Conservation (phyloP, 2,888 invertebrate genomes). For the Aleiodes testaceus region DNA sequence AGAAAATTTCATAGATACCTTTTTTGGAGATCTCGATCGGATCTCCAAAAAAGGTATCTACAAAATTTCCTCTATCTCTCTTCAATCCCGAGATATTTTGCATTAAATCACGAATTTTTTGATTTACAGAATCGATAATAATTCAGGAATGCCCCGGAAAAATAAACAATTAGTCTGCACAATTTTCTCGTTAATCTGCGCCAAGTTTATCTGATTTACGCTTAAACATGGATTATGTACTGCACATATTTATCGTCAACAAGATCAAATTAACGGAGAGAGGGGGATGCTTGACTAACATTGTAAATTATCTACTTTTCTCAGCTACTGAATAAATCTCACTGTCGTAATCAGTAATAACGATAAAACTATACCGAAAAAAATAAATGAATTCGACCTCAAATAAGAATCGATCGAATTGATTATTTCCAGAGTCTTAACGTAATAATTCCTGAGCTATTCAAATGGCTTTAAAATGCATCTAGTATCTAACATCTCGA, state of each 20-base stretch:
- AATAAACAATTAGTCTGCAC: conserved; percentile 63
- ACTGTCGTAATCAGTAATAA: conserved; percentile 14
- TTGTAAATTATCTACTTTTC: conserved; percentile 50
- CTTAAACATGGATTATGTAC: conserved; percentile 46
- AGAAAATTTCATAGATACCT: too few species aligned
- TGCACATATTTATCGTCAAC: conserved; percentile 64
- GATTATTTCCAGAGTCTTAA: not conserved
- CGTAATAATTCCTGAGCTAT: not conserved
- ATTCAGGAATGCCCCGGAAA: conserved; percentile 37
- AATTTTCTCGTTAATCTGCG: conserved; percentile 58
- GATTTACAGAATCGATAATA: not conserved
- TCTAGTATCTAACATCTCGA: not conserved
- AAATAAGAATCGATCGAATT: not conserved
- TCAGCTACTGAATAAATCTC: not conserved
- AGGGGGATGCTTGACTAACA: conserved; percentile 55
- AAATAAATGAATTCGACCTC: not conserved
- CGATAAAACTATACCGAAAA: too few species aligned
- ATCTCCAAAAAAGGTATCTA: too few species aligned
- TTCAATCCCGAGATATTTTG: too few species aligned
- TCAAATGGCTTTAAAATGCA: too few species aligned
- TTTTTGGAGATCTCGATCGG: too few species aligned
- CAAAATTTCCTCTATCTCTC: too few species aligned
- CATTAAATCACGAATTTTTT: not conserved
- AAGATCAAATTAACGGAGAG: conserved; percentile 65
- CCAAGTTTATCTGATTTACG: conserved; percentile 56